Base-by-base conservation (phyloP, 2,888 invertebrate genomes). In the Platycnemis pennipes region DNA sequence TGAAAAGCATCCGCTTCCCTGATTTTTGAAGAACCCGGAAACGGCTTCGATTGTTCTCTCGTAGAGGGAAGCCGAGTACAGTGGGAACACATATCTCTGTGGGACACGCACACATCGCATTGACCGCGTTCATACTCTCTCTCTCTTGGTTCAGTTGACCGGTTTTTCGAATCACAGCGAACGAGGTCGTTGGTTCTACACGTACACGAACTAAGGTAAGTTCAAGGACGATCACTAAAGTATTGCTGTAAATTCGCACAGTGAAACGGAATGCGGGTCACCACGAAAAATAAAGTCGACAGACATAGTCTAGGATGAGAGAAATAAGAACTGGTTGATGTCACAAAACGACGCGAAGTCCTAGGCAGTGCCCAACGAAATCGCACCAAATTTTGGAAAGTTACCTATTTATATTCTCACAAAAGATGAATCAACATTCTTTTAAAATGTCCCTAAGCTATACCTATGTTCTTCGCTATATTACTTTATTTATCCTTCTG, bases 41-140 rank as follows among this genome's bases (percentile, higher is more conserved):
- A 37, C 77, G 26, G 37, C 77, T 77, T 16, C 31, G 13, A 77
- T 77, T 77, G 77, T 77, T 77, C 77, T 77, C 37, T 77, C 77
- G 77, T 37, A 37, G 13, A 2, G 77, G 11, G 77, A 37, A 77
- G 37, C 37, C 13, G 77, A 77, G 77, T 37, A 26, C 37, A 37
- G 37, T 37, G 77, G 37, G 13, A 37, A 77, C 77, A 16, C 37
- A 16, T 77, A 77, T 31, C 77, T 77, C 77, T 77, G 37, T 31
- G 77, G 37, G 77, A 37, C 31, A 77, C 31, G 77, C 77, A 91
- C 56, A 26, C 69, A 63, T 91, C n/a, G 69, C 91, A 91, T 91
- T 91, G 91, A 91, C 91, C 91, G 91, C 42, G 91, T 63, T 91
- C 91, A 91, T 91, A 56, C 91, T 63, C 91, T 63, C 63, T 26